Evolutionary conservation across 1,140 invertebrate genomes (phyloP).

Genomic region (Trichomalopsis sarcophagae): DNA sequence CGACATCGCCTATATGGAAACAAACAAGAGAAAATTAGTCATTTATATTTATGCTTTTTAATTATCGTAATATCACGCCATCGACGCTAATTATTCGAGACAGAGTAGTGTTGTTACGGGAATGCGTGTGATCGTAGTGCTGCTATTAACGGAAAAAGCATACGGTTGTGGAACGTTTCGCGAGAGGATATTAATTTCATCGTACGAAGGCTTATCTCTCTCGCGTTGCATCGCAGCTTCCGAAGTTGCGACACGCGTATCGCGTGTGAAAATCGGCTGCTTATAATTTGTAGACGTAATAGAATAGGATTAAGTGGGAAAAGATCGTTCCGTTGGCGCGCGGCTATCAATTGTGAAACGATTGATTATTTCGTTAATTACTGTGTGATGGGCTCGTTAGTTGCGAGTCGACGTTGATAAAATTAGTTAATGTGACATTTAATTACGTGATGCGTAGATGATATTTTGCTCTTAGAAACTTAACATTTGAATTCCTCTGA

Average conservation of each 20-base stretch:
- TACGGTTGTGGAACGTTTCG: background rate
- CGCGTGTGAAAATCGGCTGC: background rate
- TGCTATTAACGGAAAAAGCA: background rate
- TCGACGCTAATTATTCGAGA: no score
- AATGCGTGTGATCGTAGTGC: background rate
- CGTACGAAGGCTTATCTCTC: background rate
- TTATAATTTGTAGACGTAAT: background rate
- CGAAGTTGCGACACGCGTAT: background rate
- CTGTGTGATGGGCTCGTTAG: no score
- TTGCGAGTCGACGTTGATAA: no score
- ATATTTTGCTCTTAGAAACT: no score
- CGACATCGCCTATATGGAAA: conserved; percentile 62
- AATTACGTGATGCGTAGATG: no score
- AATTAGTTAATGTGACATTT: no score
- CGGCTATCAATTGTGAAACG: background rate
- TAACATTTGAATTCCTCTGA: no score
- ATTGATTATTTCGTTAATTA: background rate
- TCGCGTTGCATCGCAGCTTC: background rate
- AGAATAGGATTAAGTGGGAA: background rate
- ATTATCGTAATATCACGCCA: no score
- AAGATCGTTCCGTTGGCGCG: background rate
- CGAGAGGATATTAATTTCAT: background rate
- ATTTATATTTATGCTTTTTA: background rate
- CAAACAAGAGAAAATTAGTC: conserved; percentile 19
- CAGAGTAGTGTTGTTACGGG: no score